Base-by-base conservation (phyloP, 2,888 invertebrate species). In the Pristionchus mayeri region DNA sequence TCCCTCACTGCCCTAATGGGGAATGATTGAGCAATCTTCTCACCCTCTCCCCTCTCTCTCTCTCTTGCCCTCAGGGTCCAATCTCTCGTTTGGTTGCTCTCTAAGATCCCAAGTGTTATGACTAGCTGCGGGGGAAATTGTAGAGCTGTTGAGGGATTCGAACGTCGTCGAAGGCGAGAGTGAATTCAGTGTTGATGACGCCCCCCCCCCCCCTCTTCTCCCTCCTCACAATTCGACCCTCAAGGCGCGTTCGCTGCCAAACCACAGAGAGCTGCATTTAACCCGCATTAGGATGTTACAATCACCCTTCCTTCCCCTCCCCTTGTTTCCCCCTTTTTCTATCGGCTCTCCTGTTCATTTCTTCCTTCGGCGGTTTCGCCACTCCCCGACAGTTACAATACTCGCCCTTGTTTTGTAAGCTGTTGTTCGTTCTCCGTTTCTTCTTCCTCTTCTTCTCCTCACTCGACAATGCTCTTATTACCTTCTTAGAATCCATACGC, bases 11-110 rank as follows among this genome's bases (percentile, higher is more conserved):
- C 63, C 63, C 71, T 71, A 71, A 71, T 71, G 71, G 71, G 40
- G 37, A 71, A 71, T 71, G 71, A 71, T 71, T 71, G 71, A 71
- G 71, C 71, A 71, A 71, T 71, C 71, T 71, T 71, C 71, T 71
- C 71, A 71, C 71, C 44, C 71, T 18, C 13, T 21, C 40, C 24
- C 24, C 40, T 71, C 71, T 37, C 30, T 44, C 71, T 11, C 34
- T 30, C 18, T 40, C 67, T 24, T 71, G 40, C 71, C 71, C 71
- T 71, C 21, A 71, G 71, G 71, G 40, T 3, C 40, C 71, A 40
- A 71, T 40, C n/a, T n/a, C n/a, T n/a, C n/a, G n/a, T n/a, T n/a
- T n/a, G n/a, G n/a, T n/a, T n/a, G n/a, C n/a, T 71, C 71, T 71
- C 71, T 37, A 24, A 57, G 40, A 13, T 44, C 67, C 40, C 71